phyloP scores from a whole-genome alignment of 1,140 invertebrate species.

The Melanaphis sacchari region DNA sequence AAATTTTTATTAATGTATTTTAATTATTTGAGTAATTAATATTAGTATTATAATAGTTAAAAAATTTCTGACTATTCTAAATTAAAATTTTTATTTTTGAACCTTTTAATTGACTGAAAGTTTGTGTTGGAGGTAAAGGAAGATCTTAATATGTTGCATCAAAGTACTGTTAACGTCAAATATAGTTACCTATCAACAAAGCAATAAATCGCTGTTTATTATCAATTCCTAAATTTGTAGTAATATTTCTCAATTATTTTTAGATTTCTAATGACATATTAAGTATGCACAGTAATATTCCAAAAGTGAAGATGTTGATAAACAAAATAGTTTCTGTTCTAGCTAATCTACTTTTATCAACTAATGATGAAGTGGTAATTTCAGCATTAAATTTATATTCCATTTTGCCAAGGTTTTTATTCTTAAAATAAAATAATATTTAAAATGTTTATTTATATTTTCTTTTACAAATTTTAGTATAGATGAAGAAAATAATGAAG shows the following conservation, averaged over 20 bases:
- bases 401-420: constrained; percentile 19
- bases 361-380: constrained; percentile 32
- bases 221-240: neutral
- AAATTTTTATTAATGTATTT: neutral
- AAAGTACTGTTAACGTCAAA: neutral
- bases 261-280: neutral
- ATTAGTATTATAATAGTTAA: neutral
- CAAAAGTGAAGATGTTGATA: neutral
- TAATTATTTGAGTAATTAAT: neutral
- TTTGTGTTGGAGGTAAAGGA: neutral
- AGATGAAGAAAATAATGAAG: neutral
- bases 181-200: no score
- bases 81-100: neutral
- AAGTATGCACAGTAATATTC: neutral
- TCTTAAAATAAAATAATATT: neutral
- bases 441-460: neutral
- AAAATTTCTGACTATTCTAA: neutral
- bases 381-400: constrained; percentile 21
- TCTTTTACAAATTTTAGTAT: neutral
- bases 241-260: constrained; percentile 14
- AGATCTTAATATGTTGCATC: neutral
- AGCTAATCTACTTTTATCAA: constrained; percentile 21
- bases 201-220: no score
- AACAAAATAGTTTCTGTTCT: constrained; percentile 25
- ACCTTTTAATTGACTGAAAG: neutral